Conservation (phyloP, 2,888 invertebrate species). For the Acleris literana region DNA sequence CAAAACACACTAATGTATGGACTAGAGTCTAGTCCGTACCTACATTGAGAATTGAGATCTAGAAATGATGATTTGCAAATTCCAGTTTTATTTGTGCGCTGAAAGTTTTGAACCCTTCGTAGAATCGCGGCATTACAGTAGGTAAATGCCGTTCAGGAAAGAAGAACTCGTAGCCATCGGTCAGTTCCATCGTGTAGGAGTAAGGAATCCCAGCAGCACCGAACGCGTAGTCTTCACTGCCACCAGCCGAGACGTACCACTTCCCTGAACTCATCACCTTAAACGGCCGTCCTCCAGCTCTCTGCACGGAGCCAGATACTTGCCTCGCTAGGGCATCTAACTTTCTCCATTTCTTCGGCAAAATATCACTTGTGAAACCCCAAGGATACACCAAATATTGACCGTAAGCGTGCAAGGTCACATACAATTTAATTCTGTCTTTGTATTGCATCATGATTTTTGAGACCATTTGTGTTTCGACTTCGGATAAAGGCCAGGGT, state of each 20-base stretch:
- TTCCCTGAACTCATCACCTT: slow-evolving; percentile 77
- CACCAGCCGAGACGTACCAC: slow-evolving; percentile 85
- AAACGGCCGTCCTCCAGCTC: slow-evolving; percentile 73
- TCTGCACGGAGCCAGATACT: slow-evolving; percentile 67
- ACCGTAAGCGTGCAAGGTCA: slow-evolving; percentile 88
- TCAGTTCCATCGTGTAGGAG: slow-evolving; percentile 85
- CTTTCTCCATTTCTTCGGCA: slow-evolving; percentile 77
- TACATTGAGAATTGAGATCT: too few species aligned
- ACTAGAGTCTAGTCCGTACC: too few species aligned
- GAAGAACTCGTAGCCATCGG: slow-evolving; percentile 85
- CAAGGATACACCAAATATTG: slow-evolving; percentile 85
- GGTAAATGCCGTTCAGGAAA: slow-evolving; percentile 81
- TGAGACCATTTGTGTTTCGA: slow-evolving; percentile 82
- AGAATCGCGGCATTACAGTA: slow-evolving; percentile 64
- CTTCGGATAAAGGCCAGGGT: slow-evolving; percentile 83
- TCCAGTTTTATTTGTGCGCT: slow-evolving; percentile 61
- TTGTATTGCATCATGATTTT: slow-evolving; percentile 78
- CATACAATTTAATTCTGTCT: slow-evolving; percentile 83
- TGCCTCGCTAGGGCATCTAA: slow-evolving; percentile 67
- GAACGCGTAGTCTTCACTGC: slow-evolving; percentile 85
- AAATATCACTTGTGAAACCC: slow-evolving; percentile 80
- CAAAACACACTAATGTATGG: too few species aligned
- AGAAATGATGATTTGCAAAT: slow-evolving; percentile 43
- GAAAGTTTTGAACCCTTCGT: slow-evolving; percentile 68
- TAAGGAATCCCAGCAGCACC: slow-evolving; percentile 80